Evolutionary conservation across 2,888 invertebrate genomes (phyloP), one percentile per base, ranked within the genome.

Genomic region (Belgica antarctica): DNA sequence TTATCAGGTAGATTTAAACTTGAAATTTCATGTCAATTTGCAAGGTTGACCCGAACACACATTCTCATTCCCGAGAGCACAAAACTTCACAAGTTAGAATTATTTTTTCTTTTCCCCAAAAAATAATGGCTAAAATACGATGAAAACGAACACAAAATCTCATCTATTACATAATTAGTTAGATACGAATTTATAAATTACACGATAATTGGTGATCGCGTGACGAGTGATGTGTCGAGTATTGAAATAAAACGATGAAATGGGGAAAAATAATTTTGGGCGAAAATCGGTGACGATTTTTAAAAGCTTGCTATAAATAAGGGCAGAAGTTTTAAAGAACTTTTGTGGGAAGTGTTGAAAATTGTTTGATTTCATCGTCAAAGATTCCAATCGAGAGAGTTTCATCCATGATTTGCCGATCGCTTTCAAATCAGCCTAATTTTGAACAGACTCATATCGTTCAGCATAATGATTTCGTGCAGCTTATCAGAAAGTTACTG

Each of bases 111-210:
- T 41, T 41, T 10, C 10, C 41, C 4, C 8, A 41, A n/a, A n/a
- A 41, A 10, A 41, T n/a, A 7, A 31, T 31, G 15, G 10, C 3
- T n/a, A 52, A 24, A 52, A 52, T 15, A 15, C 52, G 24, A 22
- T 24, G 4, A 52, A 3, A 52, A 4, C 10, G 22, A 52, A 4
- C 22, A n/a, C n/a, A 52, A 22, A 10, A 52, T 52, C 2, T 22
- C 19, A 52, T 2, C 15, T 15, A 19, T 52, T 52, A 19, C 17
- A 5, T 52, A 24, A 19, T 52, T 52, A 52, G 52, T 52, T 52
- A 52, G 52, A 52, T 52, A 52, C 22, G 52, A 22, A 22, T 52
- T 52, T 52, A 52, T 52, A 24, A 52, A 52, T 52, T 52, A 22
- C 34, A 52, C 52, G 22, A 52, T 10, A 22, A 52, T n/a, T n/a